Base-by-base conservation (phyloP, 2,113 vertebrate genomes). In the Jaculus jaculus region DNA sequence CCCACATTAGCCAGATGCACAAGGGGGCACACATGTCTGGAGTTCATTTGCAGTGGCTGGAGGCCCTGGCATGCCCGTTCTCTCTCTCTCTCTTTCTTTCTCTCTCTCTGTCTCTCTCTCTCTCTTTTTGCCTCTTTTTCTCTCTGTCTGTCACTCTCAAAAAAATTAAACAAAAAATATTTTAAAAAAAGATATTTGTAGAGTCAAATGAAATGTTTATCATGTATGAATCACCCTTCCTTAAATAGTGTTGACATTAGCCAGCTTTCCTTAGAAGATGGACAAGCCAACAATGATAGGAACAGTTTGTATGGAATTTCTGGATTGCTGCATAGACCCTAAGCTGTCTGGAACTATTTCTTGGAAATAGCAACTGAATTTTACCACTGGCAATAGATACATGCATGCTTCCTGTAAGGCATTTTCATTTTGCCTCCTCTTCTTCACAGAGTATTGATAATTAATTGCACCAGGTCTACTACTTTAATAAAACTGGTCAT, bases 401-500 rank as follows among this genome's bases (percentile, higher is more conserved):
- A 17, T 58, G 21, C 90, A 65, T 87, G 16, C 60, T 54, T 71
- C 69, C 94, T 87, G 88, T 79, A 30, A 90, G 15, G 78, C 63
- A 78, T 78, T 96, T 95, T 69, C 92, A 96, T 96, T 97, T 96
- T 71, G 21, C 34, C 94, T 73, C 91, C 5, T 87, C 96, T 97
- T 82, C 87, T 97, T 82, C 87, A 89, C 88, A 74, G 88, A 2
- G 1, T 95, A 97, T 93, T 71, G 91, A 89, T 96, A 97, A 97
- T 97, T 97, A 97, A 96, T 94, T 97, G 51, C 92, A 85, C 85
- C 71, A 84, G 23, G 90, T 97, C 92, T 96, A 91, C 84, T 65
- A 60, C 78, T 94, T 96, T 97, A 91, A 96, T 97, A 97, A 96
- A 92, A 96, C 72, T 97, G 72, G 84, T 96, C 92, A 97, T 97